Evolutionary conservation across 2,797 vertebrate species (phyloP).

Genomic region (Valencia hispanica): DNA sequence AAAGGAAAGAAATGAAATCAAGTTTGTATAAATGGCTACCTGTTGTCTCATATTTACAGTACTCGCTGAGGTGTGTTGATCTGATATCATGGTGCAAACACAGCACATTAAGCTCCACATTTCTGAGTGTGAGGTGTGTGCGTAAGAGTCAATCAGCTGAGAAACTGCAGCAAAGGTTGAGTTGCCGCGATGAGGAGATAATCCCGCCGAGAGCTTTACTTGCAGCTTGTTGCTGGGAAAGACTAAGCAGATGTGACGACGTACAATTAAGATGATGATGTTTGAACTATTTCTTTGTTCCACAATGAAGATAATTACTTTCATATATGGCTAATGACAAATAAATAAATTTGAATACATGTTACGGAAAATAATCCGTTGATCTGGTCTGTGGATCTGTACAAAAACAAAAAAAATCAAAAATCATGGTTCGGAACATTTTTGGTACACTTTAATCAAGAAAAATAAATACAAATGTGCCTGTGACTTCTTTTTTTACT

Average conservation of each 20-base stretch:
- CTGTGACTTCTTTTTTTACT: too few species aligned
- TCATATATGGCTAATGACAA: conserved; percentile 51
- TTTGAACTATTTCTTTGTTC: conserved; percentile 45
- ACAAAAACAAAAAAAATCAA: too few species aligned
- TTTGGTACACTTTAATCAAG: too few species aligned
- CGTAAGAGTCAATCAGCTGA: conserved; percentile 46
- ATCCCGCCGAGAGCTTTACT: conserved; percentile 56
- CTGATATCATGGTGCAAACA: neutral
- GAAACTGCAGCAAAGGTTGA: conserved; percentile 40
- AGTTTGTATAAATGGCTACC: conserved; percentile 14
- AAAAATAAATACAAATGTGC: too few species aligned
- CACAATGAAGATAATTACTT: conserved; percentile 56
- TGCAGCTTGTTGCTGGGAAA: conserved; percentile 59
- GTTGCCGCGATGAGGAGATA: conserved; percentile 58
- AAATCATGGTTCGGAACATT: too few species aligned
- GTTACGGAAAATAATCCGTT: neutral
- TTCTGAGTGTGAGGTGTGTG: neutral
- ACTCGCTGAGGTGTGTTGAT: conserved; percentile 14
- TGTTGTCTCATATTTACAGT: conserved; percentile 3
- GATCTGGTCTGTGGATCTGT: neutral
- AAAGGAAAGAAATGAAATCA: conserved; percentile 10
- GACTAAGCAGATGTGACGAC: conserved; percentile 57
- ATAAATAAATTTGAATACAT: neutral
- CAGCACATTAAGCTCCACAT: neutral
- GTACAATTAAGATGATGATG: conserved; percentile 50